Evolutionary conservation across 1,140 invertebrate species (phyloP), one percentile per base, ranked within the genome.

Genomic region (Aradophagus sp.): DNA sequence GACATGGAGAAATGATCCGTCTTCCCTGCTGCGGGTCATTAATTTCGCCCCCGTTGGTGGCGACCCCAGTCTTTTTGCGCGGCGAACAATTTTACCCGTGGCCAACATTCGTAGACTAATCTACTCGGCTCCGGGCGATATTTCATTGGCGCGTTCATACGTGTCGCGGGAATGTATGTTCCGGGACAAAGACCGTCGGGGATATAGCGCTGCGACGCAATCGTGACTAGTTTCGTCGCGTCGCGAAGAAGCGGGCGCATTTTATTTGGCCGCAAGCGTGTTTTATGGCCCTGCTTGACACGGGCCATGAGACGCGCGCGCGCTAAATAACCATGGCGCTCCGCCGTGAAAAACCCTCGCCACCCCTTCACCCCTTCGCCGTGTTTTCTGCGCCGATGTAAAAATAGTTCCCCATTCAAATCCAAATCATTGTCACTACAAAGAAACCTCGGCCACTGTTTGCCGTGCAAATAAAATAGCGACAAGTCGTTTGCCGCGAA

Each of bases 191-290:
- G 55, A 36, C 20, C 26, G 26, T 29, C 32, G 15, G 32, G 10
- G 39, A 55, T 48, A 55, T 55, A 66, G 42, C 48, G 26, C 14
- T 47, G 55, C 36, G 34, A 52, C 42, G 27, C 34, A 11, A 56
- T 66, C 52, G 45, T 50, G 61, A 52, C 70, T 68, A 68, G 70
- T 55, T 67, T 63, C 52, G 42, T 56, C 48, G 58, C 35, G 35
- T 23, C 42, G 38, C 42, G 44, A 69, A 75, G 62, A 63, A 61
- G 61, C 27, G 67, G 59, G 68, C 70, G 69, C 61, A 68, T 77
- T 80, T 80, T 80, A 79, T 80, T 80, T 77, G 76, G 71, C 65
- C 77, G 72, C 77, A 77, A 78, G 70, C 77, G 65, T 80, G 74
- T 79, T 80, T 80, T 80, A 80, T 80, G 79, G 75, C 56, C 73